Percentiles rank a stretch among this genome's conserved stretches.
phyloP scores from a whole-genome alignment of 2,888 invertebrate species.

The Plutella xylostella region DNA sequence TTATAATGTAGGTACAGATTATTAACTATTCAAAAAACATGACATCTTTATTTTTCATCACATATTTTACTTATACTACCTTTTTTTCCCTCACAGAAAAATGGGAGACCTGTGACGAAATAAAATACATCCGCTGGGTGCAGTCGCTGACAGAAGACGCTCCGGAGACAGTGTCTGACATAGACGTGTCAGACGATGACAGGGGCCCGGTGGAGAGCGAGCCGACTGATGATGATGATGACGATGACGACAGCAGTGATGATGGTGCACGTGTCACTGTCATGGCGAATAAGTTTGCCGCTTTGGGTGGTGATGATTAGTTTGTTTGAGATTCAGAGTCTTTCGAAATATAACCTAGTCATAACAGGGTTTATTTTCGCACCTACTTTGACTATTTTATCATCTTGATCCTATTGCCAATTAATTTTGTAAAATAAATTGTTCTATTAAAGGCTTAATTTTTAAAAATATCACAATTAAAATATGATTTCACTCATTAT shows the following conservation, averaged over 20 bases:
- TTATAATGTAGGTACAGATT: background rate
- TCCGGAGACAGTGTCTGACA: slow-evolving; percentile 21
- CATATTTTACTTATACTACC: background rate
- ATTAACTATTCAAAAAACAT: background rate
- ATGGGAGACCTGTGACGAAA: slow-evolving; percentile 72
- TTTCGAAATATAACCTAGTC: too few relatives aligned
- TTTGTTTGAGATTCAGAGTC: too few relatives aligned
- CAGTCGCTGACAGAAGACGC: slow-evolving; percentile 64
- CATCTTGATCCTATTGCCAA: too few relatives aligned
- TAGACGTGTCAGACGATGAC: slow-evolving; percentile 19
- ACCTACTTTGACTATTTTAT: too few relatives aligned
- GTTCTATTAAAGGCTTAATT: too few relatives aligned
- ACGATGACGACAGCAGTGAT: slow-evolving; percentile 20
- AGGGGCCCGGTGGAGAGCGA: slow-evolving; percentile 19
- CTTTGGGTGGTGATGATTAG: slow-evolving; percentile 33
- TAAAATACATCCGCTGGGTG: slow-evolving; percentile 75
- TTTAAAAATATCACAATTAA: too few relatives aligned
- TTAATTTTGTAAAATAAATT: too few relatives aligned
- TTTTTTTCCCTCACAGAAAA: slow-evolving; percentile 55
- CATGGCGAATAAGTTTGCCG: slow-evolving; percentile 58
- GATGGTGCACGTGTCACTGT: slow-evolving; percentile 26
- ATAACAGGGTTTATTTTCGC: too few relatives aligned
- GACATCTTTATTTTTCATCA: background rate
- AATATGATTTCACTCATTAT: too few relatives aligned
- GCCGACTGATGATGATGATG: slow-evolving; percentile 20